Evolutionary conservation across 2,797 vertebrate species (phyloP).

Genomic region (Pampus argenteus): DNA sequence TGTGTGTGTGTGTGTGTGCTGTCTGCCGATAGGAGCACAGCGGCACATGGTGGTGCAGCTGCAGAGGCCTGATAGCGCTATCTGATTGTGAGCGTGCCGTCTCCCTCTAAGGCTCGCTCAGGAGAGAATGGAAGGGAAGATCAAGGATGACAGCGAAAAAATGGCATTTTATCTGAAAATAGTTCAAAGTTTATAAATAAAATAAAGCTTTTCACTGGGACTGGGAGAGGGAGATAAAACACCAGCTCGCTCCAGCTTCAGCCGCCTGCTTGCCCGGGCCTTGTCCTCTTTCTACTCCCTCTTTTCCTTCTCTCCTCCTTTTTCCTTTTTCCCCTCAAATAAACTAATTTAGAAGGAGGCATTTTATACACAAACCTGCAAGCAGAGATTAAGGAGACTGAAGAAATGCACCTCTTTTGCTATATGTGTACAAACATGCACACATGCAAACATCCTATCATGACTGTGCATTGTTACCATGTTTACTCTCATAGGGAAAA

Average conservation of each 20-base stretch:
- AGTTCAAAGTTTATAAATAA: constrained; percentile 95
- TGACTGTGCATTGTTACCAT: constrained; percentile 45
- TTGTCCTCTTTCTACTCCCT: constrained; percentile 71
- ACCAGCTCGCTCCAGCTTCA: constrained; percentile 78
- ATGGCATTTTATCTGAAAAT: constrained; percentile 93
- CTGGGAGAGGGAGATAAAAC: constrained; percentile 92
- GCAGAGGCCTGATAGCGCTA: constrained; percentile 87
- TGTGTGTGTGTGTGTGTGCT: constrained; percentile 63
- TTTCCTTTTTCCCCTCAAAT: constrained; percentile 9
- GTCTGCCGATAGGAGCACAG: constrained; percentile 77
- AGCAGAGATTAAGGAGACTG: constrained; percentile 75
- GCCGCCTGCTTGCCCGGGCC: constrained; percentile 72
- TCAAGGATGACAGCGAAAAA: constrained; percentile 91
- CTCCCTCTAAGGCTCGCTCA: constrained; percentile 87
- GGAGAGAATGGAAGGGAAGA: constrained; percentile 90
- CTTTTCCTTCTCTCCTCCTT: constrained; percentile 27
- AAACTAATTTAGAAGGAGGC: constrained; percentile 72
- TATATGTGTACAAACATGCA: constrained; percentile 16
- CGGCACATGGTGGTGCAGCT: constrained; percentile 83
- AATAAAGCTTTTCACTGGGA: constrained; percentile 89
- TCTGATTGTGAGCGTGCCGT: constrained; percentile 87
- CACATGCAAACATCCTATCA: constrained; percentile 34
- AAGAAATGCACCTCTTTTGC: constrained; percentile 62
- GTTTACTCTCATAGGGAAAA: constrained; percentile 30
- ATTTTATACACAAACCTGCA: constrained; percentile 81